Percentiles rank a stretch among this genome's conserved stretches.
phyloP scores from a whole-genome alignment of 1,140 invertebrate species.

The Tigriopus japonicus region DNA sequence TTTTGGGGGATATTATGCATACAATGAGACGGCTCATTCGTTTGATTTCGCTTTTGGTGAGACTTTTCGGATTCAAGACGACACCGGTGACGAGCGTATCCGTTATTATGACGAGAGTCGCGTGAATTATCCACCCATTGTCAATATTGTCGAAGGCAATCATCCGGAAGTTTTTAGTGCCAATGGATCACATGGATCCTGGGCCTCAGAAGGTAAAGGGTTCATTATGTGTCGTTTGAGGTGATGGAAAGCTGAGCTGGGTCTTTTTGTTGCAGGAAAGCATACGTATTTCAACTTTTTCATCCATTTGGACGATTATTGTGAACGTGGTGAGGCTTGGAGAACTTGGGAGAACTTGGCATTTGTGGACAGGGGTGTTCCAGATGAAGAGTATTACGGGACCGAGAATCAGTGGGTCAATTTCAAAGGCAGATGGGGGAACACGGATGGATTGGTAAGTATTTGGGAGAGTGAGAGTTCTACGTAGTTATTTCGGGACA shows the following conservation, averaged over 20 bases:
- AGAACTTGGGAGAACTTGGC: slow-evolving; percentile 18
- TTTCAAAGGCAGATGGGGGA: not conserved
- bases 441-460: not conserved
- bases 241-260: not conserved
- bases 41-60: slow-evolving; percentile 16
- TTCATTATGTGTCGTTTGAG: too few relatives aligned
- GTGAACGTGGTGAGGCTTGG: slow-evolving; percentile 17
- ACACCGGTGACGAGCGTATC: not conserved
- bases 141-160: slow-evolving; percentile 15
- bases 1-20: slow-evolving; percentile 17
- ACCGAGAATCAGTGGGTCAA: not conserved
- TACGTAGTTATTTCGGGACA: too few relatives aligned
- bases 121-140: slow-evolving; percentile 15
- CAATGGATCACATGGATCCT: slow-evolving; percentile 19
- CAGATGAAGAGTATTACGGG: not conserved
- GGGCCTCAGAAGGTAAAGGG: slow-evolving; percentile 15
- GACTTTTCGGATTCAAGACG: slow-evolving; percentile 7
- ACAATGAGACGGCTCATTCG: slow-evolving; percentile 14
- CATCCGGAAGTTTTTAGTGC: slow-evolving; percentile 18
- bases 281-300: slow-evolving; percentile 18
- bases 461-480: too few relatives aligned
- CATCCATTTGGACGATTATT: slow-evolving; percentile 16
- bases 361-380: slow-evolving; percentile 9
- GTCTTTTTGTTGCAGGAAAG: slow-evolving; percentile 10
- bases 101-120: not conserved